Evolutionary conservation across 2,113 vertebrate genomes (phyloP).

Genomic region (Actenoides lindsayi): DNA sequence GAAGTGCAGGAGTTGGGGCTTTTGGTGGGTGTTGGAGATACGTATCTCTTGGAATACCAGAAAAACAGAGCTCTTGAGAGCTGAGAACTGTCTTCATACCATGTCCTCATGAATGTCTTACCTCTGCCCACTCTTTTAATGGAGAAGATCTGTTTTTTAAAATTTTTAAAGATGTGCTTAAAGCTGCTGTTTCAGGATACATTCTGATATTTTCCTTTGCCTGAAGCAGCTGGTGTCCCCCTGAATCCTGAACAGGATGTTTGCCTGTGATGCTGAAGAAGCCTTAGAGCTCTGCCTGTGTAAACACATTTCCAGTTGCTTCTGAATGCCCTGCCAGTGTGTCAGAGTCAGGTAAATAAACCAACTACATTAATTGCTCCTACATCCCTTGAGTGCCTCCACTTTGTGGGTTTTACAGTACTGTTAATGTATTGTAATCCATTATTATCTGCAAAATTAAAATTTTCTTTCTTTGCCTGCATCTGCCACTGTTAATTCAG

Average conservation of each 20-base stretch:
- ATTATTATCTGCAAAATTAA: constrained; percentile 63
- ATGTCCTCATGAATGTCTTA: not conserved
- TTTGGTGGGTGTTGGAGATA: not conserved
- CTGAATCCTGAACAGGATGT: not conserved
- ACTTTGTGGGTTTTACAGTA: constrained; percentile 40
- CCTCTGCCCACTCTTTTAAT: not conserved
- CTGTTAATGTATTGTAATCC: constrained; percentile 51
- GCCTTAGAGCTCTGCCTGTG: not conserved
- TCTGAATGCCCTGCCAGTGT: not conserved
- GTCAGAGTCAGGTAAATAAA: constrained; percentile 58
- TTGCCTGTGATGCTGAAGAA: not conserved
- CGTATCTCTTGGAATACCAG: not conserved
- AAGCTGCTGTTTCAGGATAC: not conserved
- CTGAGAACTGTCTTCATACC: not conserved
- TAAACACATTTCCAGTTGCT: constrained; percentile 26
- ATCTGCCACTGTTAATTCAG: constrained; percentile 54
- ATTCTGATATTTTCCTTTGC: constrained; percentile 3
- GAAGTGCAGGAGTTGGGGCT: not conserved
- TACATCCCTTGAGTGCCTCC: constrained; percentile 39
- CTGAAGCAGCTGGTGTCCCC: not conserved
- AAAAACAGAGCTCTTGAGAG: not conserved
- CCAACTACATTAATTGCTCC: constrained; percentile 47
- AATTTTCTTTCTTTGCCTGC: constrained; percentile 39
- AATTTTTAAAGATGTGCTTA: constrained; percentile 2
- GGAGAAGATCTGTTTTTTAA: not conserved